Evolutionary conservation across 2,113 vertebrate genomes (phyloP), one percentile per base, ranked within the genome.

Genomic region (Thunnus thynnus): DNA sequence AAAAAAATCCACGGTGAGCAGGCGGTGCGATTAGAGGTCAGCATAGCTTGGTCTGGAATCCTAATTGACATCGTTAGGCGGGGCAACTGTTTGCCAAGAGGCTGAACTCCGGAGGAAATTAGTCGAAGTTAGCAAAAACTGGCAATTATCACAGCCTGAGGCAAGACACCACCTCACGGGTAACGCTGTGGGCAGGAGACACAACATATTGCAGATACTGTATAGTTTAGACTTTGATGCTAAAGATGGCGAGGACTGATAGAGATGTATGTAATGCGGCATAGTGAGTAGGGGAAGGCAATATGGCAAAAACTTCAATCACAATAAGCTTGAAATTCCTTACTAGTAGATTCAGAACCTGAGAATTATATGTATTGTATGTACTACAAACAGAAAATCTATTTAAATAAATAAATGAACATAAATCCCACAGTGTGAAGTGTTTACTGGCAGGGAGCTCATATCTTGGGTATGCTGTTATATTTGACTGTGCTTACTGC

Each of bases 41-140:
- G 20, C 17, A 5, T 10, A 14, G 72, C 13, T 61, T 64, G 44
- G 75, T 78, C 50, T 74, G 36, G 50, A 82, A 77, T 62, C 44
- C 17, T 65, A 87, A 86, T 69, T 75, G 80, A 76, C 57, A 27
- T 60, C 0, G 10, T 80, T 61, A 22, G 62, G 67, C 14, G 16
- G 72, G 70, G 64, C 47, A 76, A 82, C 72, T 44, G 66, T 82
- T 83, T 83, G 78, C 78, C 69, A 80, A 89, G 80, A 47, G 66
- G 61, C 58, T 70, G 57, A 81, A 64, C 77, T 79, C 65, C 25
- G 56, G 48, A 78, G 75, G 48, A 82, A 76, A 85, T 74, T 70
- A 72, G 66, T 12, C 65, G 67, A 65, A 56, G 65, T 79, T 82
- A 61, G 76, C 17, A 76, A 14, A 41, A 83, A 68, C 63, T 52